phyloP scores from a whole-genome alignment of 1,140 invertebrate genomes.

The Drosophila lini region DNA sequence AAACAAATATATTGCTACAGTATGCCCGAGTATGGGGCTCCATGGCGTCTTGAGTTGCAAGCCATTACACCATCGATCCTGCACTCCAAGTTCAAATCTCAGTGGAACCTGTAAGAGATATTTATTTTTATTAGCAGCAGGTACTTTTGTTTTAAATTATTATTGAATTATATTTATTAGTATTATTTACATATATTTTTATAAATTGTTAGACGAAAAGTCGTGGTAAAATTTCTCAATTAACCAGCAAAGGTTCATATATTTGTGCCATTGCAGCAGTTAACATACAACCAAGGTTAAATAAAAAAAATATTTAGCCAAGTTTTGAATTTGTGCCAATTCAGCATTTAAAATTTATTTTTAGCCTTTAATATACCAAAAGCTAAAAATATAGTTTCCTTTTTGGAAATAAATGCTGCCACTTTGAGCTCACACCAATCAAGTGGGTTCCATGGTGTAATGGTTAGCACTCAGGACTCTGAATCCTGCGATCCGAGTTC shows the following conservation, averaged over 20 bases:
- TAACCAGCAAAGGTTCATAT: no score
- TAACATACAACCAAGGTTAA: background rate
- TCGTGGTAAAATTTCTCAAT: no score
- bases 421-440: accelerated
- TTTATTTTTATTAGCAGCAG: no score
- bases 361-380: background rate
- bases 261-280: no score
- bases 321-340: background rate
- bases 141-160: no score
- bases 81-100: no score
- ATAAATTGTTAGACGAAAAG: background rate
- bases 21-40: no score
- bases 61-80: no score
- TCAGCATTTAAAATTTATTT: constrained; percentile 18
- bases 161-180: no score
- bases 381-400: constrained; percentile 4
- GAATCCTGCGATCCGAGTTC: constrained; percentile 94
- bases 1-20: no score
- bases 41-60: no score
- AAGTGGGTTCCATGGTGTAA: constrained; percentile 91
- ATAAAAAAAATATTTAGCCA: background rate
- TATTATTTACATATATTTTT: background rate
- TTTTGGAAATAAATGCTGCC: background rate
- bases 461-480: constrained; percentile 95
- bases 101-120: no score